A percentile compares a stretch with the other conserved stretches of the same genome.
Conservation (phyloP, 2,113 vertebrate species). For the Neodon shergylaensis region DNA sequence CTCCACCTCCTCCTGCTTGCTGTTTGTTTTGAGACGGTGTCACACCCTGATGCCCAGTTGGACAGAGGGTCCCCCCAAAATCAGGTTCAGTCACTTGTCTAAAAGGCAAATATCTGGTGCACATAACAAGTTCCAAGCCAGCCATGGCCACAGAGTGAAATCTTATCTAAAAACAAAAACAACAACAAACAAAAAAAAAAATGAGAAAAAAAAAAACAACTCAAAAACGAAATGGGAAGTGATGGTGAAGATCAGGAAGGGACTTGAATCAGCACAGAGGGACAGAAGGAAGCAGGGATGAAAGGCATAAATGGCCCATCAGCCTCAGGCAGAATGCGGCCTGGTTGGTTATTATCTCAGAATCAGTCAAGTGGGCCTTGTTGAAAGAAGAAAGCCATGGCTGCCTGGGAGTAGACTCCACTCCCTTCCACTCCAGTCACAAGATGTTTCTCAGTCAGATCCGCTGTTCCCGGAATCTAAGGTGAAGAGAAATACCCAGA, state of each 20-base stretch:
- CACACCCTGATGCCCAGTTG: neutral
- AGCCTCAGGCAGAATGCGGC: neutral
- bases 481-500: neutral
- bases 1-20: neutral
- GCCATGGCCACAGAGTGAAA: neutral
- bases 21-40: neutral
- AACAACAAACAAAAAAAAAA: neutral
- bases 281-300: neutral
- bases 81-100: neutral
- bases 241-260: neutral
- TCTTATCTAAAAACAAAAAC: neutral
- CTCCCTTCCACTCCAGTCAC: neutral
- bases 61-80: neutral
- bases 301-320: neutral
- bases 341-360: neutral
- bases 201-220: too few species aligned
- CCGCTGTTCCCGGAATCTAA: neutral
- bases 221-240: neutral
- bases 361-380: neutral
- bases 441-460: neutral
- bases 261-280: neutral
- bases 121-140: neutral
- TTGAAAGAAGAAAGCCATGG: neutral
- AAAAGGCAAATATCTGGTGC: neutral
- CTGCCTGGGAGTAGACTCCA: neutral